These are phyloP conservation scores for Ectemnius continuus DNA, from an alignment of 2,888 invertebrate species.

Conservation along the genomic window DNA sequence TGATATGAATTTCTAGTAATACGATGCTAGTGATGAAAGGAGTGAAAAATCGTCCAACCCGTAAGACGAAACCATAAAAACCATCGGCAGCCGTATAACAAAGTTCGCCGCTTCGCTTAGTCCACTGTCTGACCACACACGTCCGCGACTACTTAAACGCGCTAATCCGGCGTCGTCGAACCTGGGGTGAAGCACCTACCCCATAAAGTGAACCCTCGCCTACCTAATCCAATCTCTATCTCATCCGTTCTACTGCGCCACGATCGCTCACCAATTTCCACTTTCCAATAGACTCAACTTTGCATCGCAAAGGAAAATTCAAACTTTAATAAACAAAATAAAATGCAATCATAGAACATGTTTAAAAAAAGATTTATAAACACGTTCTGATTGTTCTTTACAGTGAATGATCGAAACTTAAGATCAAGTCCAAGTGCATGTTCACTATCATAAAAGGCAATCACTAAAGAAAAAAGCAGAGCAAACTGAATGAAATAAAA, in stretches of 20 bases:
- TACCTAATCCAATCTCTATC: not conserved
- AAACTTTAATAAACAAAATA: too few species aligned
- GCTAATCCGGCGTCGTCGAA: not conserved
- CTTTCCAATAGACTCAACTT: not conserved
- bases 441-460: not conserved
- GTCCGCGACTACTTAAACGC: not conserved
- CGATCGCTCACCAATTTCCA: not conserved
- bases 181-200: too few species aligned
- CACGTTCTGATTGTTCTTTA: too few species aligned
- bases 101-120: not conserved
- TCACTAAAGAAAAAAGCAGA: not conserved
- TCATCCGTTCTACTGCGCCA: not conserved
- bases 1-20: too few species aligned
- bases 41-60: too few species aligned
- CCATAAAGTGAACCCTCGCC: too few species aligned
- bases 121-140: not conserved
- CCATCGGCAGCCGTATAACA: conserved; percentile 1
- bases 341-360: too few species aligned
- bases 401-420: too few species aligned
- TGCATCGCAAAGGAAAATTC: not conserved
- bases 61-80: not conserved
- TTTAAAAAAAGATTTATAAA: too few species aligned
- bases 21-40: too few species aligned
- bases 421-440: too few species aligned
- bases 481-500: not conserved